Conservation (phyloP, 2,797 vertebrate genomes). For the Cossypha niveicapilla region DNA sequence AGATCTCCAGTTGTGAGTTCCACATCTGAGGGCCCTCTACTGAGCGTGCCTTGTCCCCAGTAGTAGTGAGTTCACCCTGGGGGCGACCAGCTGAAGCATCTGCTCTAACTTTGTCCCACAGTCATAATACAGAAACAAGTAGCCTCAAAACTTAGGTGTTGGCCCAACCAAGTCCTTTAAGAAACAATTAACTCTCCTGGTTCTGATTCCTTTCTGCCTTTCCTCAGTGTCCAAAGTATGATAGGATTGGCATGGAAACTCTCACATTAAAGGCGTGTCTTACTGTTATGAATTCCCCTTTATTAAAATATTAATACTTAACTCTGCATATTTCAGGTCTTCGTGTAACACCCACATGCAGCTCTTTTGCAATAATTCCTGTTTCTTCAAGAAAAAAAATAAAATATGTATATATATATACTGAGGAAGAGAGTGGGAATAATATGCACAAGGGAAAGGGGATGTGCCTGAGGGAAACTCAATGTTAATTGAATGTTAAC, state of each 20-base stretch:
- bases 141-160: not conserved
- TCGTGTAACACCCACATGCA: not conserved
- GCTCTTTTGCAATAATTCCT: constrained; percentile 13
- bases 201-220: not conserved
- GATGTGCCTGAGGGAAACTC: not conserved
- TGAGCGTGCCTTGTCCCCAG: constrained; percentile 67
- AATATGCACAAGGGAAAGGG: not conserved
- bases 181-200: not conserved
- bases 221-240: not conserved
- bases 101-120: not conserved
- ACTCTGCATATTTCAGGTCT: constrained; percentile 15
- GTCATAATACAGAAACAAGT: not conserved
- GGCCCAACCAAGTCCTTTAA: constrained; percentile 21
- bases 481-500: not conserved
- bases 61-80: constrained; percentile 51
- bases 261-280: not conserved
- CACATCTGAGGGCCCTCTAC: constrained; percentile 64
- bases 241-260: not conserved
- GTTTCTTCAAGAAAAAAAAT: not conserved
- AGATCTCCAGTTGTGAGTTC: constrained; percentile 67
- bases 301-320: not conserved
- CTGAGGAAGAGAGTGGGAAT: constrained; percentile 42
- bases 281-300: not conserved
- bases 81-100: constrained; percentile 9
- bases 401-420: not conserved